A percentile compares a stretch with the other conserved stretches of the same genome.
phyloP scores from a whole-genome alignment of 2,888 invertebrate species.

The Agriopis aurantiaria region DNA sequence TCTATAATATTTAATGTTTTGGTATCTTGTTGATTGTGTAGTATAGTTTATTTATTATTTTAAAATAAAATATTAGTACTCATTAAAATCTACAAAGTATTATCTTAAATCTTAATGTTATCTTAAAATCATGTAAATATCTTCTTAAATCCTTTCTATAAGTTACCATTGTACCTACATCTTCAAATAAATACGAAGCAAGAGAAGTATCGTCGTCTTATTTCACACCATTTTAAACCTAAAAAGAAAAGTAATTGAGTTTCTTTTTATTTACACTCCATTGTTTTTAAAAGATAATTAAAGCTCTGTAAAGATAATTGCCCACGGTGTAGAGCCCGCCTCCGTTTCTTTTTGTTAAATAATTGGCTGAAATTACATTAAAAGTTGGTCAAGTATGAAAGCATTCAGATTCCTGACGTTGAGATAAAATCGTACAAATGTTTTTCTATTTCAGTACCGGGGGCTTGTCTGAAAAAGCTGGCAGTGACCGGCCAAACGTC shows the following conservation, averaged over 20 bases:
- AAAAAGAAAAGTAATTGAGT: conserved; percentile 14
- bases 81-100: conserved; percentile 65
- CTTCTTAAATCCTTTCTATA: conserved; percentile 79
- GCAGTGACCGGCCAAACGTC: no score
- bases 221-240: conserved; percentile 26
- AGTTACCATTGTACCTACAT: conserved; percentile 80
- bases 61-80: conserved; percentile 38
- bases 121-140: conserved; percentile 81
- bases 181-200: conserved; percentile 79
- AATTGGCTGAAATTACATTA: conserved; percentile 41
- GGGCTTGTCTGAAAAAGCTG: no score
- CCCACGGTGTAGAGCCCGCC: conserved; percentile 29
- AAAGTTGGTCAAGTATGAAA: conserved; percentile 34
- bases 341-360: conserved; percentile 36
- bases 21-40: conserved; percentile 23
- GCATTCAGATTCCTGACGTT: conserved; percentile 11
- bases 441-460: not conserved
- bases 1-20: conserved; percentile 29
- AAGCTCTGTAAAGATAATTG: conserved; percentile 40
- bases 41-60: conserved; percentile 41
- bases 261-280: conserved; percentile 39
- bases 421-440: conserved; percentile 7
- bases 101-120: conserved; percentile 73
- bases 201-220: conserved; percentile 47
- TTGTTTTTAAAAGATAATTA: conserved; percentile 42